Base-by-base conservation (phyloP, 2,113 vertebrate genomes). In the Fulmarus glacialis region DNA sequence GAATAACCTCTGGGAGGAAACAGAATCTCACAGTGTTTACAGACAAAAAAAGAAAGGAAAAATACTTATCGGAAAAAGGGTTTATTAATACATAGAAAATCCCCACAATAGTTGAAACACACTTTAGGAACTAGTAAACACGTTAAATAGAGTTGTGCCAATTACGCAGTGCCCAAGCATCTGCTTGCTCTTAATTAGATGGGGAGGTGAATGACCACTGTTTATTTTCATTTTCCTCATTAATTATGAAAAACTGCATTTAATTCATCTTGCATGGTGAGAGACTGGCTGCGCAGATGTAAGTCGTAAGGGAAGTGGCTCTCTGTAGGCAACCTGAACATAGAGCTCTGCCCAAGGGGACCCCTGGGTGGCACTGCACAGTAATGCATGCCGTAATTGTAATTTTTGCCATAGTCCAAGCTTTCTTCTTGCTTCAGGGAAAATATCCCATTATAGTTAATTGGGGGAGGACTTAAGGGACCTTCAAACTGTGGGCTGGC, bases 401-500 rank as follows among this genome's bases (percentile, higher is more conserved):
- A 98, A 98, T 99, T 99, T 98, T 99, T 99, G 95, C 98, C 98
- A 97, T 99, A 99, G 97, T 99, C 99, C 97, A 99, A 99, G 95
- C 98, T 98, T 85, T 99, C 99, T 98, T 99, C 99, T 98, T 99
- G 99, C 96, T 99, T 99, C 95, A 99, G 99, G 97, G 99, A 99
- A 98, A 99, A 99, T 98, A 99, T 99, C 98, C 99, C 99, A 98
- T 99, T 99, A 98, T 99, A 99, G 99, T 99, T 99, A 98, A 99
- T 99, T 87, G 99, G 98, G 68, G 99, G 99, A 93, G 99, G 99
- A 97, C 99, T 99, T 98, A 99, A 98, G 98, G 99, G 99, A 98
- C 99, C 98, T 97, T 99, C 99, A 91, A 99, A 99, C 97, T 99
- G 99, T 82, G 99, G 99, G 94, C 99, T 99, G 94, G 98, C 98